Conservation (phyloP, 2,888 invertebrate genomes). For the Pandemis heparana region DNA sequence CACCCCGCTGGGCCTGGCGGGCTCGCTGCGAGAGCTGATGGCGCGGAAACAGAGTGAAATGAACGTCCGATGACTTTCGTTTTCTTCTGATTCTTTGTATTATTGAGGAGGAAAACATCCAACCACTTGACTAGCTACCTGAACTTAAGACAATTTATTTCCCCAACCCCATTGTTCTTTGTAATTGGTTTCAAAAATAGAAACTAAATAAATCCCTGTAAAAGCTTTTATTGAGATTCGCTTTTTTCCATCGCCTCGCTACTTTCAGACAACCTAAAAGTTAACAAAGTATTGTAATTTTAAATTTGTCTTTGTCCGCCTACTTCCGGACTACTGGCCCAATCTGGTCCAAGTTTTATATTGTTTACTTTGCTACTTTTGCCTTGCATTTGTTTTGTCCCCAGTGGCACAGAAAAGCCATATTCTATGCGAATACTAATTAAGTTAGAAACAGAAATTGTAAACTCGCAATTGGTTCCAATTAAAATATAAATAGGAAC, state of each 20-base stretch:
- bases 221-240: constrained; percentile 35
- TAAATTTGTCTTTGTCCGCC: constrained; percentile 34
- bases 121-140: constrained; percentile 62
- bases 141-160: constrained; percentile 59
- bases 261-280: constrained; percentile 34
- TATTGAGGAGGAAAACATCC: constrained; percentile 62
- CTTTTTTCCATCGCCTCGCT: constrained; percentile 29
- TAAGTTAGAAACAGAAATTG: background rate
- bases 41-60: constrained; percentile 75
- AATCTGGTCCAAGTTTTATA: constrained; percentile 24
- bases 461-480: background rate
- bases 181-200: constrained; percentile 30
- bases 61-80: constrained; percentile 79
- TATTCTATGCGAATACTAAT: background rate
- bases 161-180: constrained; percentile 51
- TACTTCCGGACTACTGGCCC: constrained; percentile 30
- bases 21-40: constrained; percentile 72
- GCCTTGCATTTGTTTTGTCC: constrained; percentile 9
- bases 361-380: constrained; percentile 18
- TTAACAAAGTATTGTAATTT: constrained; percentile 40
- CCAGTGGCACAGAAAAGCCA: background rate
- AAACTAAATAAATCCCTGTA: constrained; percentile 28
- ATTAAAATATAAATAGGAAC: background rate
- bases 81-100: constrained; percentile 75
- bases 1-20: constrained; percentile 62